Evolutionary conservation across 2,888 invertebrate species (phyloP), one percentile per base, ranked within the genome.

Genomic region (Eupsilia transversa): DNA sequence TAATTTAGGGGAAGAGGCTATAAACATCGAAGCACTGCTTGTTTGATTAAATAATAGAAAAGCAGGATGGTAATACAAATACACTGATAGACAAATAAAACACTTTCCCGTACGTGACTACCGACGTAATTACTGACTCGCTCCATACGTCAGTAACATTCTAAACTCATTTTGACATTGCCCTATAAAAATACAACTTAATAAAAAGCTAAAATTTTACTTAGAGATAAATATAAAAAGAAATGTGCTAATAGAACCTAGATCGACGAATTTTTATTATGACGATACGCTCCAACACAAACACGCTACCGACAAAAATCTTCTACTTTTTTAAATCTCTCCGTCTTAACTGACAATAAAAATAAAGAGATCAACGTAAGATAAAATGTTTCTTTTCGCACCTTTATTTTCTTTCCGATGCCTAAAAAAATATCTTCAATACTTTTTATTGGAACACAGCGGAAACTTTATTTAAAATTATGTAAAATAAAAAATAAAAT

Each of bases 21-120:
- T 93, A 94, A 91, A 92, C 92, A 92, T 91, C 90, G 91, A 90
- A 92, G 89, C 90, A 90, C 89, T 89, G 91, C 90, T 91, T 91
- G 90, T 92, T 92, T 90, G 86, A 92, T 90, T 94, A 91, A 94
- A 94, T 94, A 93, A 94, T 93, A 92, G 86, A 93, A 89, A 83
- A 92, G 89, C 77, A 77, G 74, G 80, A 86, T 84, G 66, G 86
- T 86, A 88, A 88, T 87, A 87, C 72, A 86, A 86, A 80, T 57
- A 79, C 80, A 63, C 46, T 59, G 61, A 81, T 75, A 75, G 75
- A 75, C 80, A 76, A 78, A 87, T 85, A 89, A 89, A 88, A 88
- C 86, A 87, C 84, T 86, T 85, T 54, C 86, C 73, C 72, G 76
- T 72, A 90, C 90, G 91, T 91, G 92, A 87, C 87, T 81, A 41